Conservation (phyloP, 1,140 invertebrate genomes). For the Stegodyphus dumicola region DNA sequence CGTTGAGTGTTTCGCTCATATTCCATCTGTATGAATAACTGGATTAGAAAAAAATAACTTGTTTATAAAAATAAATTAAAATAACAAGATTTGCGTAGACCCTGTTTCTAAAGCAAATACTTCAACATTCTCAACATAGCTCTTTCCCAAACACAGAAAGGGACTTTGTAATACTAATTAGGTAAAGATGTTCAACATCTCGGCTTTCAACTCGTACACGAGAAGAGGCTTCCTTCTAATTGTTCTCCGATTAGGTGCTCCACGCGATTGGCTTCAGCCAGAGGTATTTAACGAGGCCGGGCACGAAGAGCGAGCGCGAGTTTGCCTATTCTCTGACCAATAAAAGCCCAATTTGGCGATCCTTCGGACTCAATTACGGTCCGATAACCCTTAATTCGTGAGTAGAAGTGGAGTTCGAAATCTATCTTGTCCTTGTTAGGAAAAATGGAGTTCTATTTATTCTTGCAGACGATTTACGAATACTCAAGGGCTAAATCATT, state of each 20-base stretch:
- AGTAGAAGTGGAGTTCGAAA: not conserved
- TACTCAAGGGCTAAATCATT: too few species aligned
- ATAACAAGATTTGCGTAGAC: too few species aligned
- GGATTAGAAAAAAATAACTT: too few species aligned
- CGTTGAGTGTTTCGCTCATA: too few species aligned
- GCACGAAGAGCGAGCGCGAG: not conserved
- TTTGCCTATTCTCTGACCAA: not conserved
- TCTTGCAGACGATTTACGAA: too few species aligned
- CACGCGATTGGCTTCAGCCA: conserved; percentile 5
- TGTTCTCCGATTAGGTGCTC: conserved; percentile 22
- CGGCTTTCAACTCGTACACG: not conserved
- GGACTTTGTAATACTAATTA: conserved; percentile 10
- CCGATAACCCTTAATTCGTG: not conserved
- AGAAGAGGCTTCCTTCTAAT: conserved; percentile 37
- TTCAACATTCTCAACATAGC: too few species aligned
- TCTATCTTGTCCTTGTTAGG: not conserved
- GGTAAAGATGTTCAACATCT: not conserved
- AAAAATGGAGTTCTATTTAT: too few species aligned
- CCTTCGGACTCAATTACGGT: not conserved
- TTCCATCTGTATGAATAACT: too few species aligned
- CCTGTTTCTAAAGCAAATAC: too few species aligned
- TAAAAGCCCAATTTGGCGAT: conserved; percentile 11
- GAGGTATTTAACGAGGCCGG: conserved; percentile 17
- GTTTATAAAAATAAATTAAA: too few species aligned
- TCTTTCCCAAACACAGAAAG: too few species aligned